Base-by-base conservation (phyloP, 1,140 invertebrate species). In the Proales similis region DNA sequence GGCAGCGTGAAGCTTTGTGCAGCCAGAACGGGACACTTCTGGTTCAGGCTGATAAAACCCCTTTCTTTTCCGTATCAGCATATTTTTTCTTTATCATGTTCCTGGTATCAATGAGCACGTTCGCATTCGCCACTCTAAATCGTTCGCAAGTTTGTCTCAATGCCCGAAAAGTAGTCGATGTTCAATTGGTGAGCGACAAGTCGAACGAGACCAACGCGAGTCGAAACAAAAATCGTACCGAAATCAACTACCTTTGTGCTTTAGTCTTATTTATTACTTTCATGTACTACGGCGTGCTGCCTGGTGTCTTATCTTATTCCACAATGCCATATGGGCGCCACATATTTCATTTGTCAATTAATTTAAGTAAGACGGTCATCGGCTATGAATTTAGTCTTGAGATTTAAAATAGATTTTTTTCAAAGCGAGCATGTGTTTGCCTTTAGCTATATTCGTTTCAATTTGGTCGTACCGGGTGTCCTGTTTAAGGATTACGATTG, bases 401-500 rank as follows among this genome's bases (percentile, higher is more conserved):
- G n/a, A n/a, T n/a, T n/a, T n/a, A n/a, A n/a, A n/a, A n/a, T n/a
- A n/a, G n/a, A n/a, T n/a, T n/a, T n/a, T n/a, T n/a, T n/a, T n/a
- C n/a, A n/a, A n/a, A n/a, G n/a, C n/a, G n/a, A n/a, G n/a, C 14
- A 43, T 57, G 4, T 29, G 39, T 11, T 27, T 57, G 17, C 51
- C 51, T 2, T 39, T 57, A 42, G 39, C 51, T n/a, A 57, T 57
- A 3, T 30, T 57, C 30, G 20, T 57, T 6, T 57, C 51, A 27
- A 57, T 57, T 22, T 61, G 32, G n/a, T 61, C 39, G n/a, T 61
- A 61, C 26, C 29, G 47, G 38, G 57, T 61, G 36, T 19, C 12
- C 14, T 33, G 45, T 9, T 24, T 38, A 20, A 17, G 39, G 47
- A 46, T 61, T 11, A 17, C 22, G 12, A 30, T 46, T 0, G 27